Percentiles rank a stretch among this genome's conserved stretches.
phyloP scores from a whole-genome alignment of 2,888 invertebrate species.

The Gisinianus flammeolus region DNA sequence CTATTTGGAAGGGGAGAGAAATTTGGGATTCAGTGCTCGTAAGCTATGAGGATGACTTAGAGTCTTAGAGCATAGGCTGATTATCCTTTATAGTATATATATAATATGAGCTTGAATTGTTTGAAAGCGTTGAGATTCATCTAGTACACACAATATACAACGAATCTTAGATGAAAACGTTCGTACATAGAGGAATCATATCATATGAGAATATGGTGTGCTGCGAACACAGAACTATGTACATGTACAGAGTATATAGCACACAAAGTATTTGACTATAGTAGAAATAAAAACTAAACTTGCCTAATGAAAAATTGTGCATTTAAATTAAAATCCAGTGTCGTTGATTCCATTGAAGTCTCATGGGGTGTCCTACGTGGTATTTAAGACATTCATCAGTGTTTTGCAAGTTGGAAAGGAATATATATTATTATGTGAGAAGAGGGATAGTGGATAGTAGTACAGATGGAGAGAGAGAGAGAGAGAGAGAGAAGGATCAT shows the following conservation, averaged over 20 bases:
- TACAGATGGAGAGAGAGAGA: background rate
- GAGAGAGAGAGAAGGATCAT: slow-evolving; percentile 29
- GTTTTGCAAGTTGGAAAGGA: background rate
- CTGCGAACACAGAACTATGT: too few relatives aligned
- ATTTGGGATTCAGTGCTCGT: background rate
- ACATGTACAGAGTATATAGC: too few relatives aligned
- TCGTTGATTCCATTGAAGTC: slow-evolving; percentile 25
- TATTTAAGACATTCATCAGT: slow-evolving; percentile 30
- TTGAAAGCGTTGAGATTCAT: too few relatives aligned
- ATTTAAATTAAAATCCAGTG: slow-evolving; percentile 19
- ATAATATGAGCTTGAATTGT: too few relatives aligned
- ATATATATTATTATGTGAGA: slow-evolving; percentile 2
- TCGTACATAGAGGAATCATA: too few relatives aligned
- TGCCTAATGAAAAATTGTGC: background rate
- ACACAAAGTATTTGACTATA: too few relatives aligned
- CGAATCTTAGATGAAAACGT: too few relatives aligned
- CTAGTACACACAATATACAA: too few relatives aligned
- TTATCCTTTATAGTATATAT: too few relatives aligned
- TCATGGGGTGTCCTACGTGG: slow-evolving; percentile 17
- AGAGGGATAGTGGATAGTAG: background rate
- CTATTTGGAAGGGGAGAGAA: background rate
- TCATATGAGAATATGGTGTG: too few relatives aligned
- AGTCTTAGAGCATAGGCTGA: too few relatives aligned
- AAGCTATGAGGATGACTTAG: slow-evolving; percentile 1
- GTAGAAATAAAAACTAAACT: too few relatives aligned